Evolutionary conservation across 2,888 invertebrate genomes (phyloP).

Genomic region (Tipula vernalis): DNA sequence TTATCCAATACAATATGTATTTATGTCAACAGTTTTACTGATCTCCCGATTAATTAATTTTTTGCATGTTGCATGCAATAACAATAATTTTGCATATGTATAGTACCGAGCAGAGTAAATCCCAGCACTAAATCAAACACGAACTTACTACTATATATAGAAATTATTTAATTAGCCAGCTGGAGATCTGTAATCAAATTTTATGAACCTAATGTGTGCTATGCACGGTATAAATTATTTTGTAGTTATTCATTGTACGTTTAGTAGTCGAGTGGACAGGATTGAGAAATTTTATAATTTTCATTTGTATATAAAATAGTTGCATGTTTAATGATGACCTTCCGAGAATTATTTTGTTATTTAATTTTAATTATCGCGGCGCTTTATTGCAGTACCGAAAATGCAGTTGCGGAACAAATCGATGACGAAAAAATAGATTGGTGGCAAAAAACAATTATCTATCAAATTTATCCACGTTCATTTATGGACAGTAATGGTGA

Average conservation of each 20-base stretch:
- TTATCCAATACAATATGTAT: too few relatives aligned
- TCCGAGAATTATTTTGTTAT: background rate
- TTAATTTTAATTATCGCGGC: background rate
- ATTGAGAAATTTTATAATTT: background rate
- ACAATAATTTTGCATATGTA: too few relatives aligned
- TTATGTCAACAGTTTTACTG: too few relatives aligned
- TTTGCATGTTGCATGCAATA: too few relatives aligned
- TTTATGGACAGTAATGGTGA: constrained; percentile 39
- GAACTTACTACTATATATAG: too few relatives aligned
- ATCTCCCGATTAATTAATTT: too few relatives aligned
- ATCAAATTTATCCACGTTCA: constrained; percentile 48
- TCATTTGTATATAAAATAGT: background rate
- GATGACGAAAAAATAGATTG: constrained; percentile 11
- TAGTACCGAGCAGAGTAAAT: too few relatives aligned
- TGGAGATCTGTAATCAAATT: too few relatives aligned
- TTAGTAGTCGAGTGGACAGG: background rate
- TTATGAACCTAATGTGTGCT: too few relatives aligned
- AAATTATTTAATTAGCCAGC: too few relatives aligned
- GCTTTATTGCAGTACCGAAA: background rate
- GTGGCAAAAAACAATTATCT: constrained; percentile 15
- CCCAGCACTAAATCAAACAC: too few relatives aligned
- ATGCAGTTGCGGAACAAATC: constrained; percentile 5
- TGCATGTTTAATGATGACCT: background rate
- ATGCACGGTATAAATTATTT: background rate
- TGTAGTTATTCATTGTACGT: background rate